Conservation (phyloP, 2,113 vertebrate species). For the Coturnix japonica region DNA sequence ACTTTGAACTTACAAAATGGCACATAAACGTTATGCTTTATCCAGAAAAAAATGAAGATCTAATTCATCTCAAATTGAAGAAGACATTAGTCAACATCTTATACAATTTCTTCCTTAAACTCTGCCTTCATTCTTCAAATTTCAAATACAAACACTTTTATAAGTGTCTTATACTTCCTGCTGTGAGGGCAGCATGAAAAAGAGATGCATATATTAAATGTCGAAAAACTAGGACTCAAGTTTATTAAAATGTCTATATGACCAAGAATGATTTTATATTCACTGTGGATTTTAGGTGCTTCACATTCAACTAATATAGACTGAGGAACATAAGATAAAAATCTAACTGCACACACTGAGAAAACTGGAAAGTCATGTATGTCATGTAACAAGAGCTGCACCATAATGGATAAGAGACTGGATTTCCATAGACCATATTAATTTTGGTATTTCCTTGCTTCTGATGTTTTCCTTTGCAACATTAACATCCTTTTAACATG, state of each 20-base stretch:
- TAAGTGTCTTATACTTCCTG: not conserved
- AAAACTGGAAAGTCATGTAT: not conserved
- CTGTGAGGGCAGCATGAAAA: not conserved
- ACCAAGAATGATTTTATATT: not conserved
- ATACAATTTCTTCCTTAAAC: not conserved
- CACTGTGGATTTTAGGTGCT: not conserved
- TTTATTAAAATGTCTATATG: not conserved
- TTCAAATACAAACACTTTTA: not conserved
- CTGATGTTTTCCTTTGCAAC: conserved; percentile 59
- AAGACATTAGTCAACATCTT: not conserved
- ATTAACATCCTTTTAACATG: conserved; percentile 52
- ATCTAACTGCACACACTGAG: not conserved
- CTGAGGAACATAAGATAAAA: not conserved
- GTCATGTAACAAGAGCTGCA: not conserved
- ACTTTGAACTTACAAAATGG: not conserved
- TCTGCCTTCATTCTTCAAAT: not conserved
- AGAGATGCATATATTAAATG: not conserved
- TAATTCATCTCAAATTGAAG: not conserved
- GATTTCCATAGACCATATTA: conserved; percentile 42
- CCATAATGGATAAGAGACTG: not conserved
- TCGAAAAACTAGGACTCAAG: not conserved
- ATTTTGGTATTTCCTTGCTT: conserved; percentile 58
- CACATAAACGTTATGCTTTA: not conserved
- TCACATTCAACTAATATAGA: not conserved
- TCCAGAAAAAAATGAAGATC: not conserved